Evolutionary conservation across 1,140 invertebrate species (phyloP), one percentile per base, ranked within the genome.

Genomic region (Drosophila ohnishii): DNA sequence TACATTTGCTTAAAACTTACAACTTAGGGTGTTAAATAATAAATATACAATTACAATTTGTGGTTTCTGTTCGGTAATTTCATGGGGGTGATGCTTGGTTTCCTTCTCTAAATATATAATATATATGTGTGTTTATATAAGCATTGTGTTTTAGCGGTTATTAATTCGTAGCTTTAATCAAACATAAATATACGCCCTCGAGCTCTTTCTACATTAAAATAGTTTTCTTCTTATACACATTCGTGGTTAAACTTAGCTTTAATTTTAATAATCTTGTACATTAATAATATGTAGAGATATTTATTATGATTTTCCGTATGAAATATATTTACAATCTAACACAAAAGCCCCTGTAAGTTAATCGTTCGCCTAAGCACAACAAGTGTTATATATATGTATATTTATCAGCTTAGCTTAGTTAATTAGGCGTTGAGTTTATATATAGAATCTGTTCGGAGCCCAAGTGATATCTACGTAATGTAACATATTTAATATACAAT

Each of bases 281-380:
- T 44, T 73, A 79, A 74, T 74, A 55, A 48, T 51, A 45, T 72
- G 44, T 78, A 60, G 59, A 66, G 72, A 66, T 78, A 35, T 35
- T 35, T 19, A 32, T 65, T 79, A 45, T 50, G 59, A 25, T 59
- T 66, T 59, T 66, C 25, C 42, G 25, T 66, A 76, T 48, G 73
- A 42, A 60, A 67, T 75, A 16, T 84, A 86, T 86, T 48, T 86
- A 86, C 83, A 86, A 79, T 66, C 83, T 86, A 87, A 87, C 83
- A 88, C 80, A 88, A 53, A 50, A 88, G 80, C 85, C 84, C 84
- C 84, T 88, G 84, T 88, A 88, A 84, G 75, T 88, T 37, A 84
- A 84, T 88, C 80, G 61, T 86, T 55, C 66, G 40, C 34, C 67
- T 70, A 69, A 69, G 66, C 65, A 67, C 67, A 70, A 71, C 51